phyloP scores from a whole-genome alignment of 2,888 invertebrate genomes.

The Diaphora mendica region DNA sequence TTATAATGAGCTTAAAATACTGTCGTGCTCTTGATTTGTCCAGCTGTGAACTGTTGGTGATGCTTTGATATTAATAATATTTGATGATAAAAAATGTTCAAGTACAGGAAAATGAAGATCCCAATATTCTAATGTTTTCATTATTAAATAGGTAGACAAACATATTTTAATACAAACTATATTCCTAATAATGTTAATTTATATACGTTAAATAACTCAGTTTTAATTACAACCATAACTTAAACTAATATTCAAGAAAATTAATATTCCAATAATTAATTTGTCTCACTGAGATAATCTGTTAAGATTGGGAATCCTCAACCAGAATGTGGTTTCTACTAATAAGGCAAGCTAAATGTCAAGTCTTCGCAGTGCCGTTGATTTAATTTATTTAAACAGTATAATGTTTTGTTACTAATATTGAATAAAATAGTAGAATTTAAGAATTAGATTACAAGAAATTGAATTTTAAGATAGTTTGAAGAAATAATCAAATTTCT shows the following conservation, averaged over 20 bases:
- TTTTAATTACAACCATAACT: slow-evolving; percentile 9
- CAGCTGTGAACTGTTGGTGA: too few relatives aligned
- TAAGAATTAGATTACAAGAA: too few relatives aligned
- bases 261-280: slow-evolving; percentile 39
- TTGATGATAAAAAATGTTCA: neutral
- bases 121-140: neutral
- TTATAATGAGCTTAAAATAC: neutral
- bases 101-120: neutral
- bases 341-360: slow-evolving; percentile 31
- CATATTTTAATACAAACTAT: neutral
- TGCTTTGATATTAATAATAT: neutral
- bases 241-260: slow-evolving; percentile 28
- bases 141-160: neutral
- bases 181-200: neutral
- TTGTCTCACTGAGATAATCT: slow-evolving; percentile 29
- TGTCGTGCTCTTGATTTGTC: neutral
- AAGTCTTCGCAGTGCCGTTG: slow-evolving; percentile 11
- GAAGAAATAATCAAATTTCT: neutral
- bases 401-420: neutral
- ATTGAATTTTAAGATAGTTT: too few relatives aligned
- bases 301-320: slow-evolving; percentile 35
- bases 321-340: slow-evolving; percentile 33
- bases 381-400: slow-evolving; percentile 6
- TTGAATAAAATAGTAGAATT: neutral
- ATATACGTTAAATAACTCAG: neutral